Evolutionary conservation across 2,888 invertebrate genomes (phyloP).

Genomic region (Barypeithes pellucidus): DNA sequence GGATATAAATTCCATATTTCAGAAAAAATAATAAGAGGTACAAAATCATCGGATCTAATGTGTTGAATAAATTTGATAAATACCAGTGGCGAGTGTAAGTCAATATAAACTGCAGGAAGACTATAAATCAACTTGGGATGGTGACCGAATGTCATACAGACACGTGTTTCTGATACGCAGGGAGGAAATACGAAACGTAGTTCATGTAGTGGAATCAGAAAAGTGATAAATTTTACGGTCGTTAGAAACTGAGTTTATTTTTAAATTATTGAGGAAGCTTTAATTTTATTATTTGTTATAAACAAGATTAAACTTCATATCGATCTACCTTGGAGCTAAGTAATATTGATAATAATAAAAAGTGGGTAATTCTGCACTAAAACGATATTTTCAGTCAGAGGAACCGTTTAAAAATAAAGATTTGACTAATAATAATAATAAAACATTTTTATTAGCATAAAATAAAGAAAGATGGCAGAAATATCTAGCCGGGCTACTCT

Average conservation of each 20-base stretch:
- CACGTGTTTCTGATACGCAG: conserved; percentile 31
- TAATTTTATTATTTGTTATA: no score
- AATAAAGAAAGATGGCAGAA: no score
- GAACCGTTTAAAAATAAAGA: no score
- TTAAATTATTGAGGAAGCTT: background rate
- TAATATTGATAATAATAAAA: no score
- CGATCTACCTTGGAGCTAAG: no score
- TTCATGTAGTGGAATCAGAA: conserved; percentile 67
- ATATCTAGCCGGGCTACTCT: no score
- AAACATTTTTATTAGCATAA: no score
- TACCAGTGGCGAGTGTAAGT: conserved; percentile 30
- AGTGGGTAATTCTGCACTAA: no score
- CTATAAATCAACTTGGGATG: conserved; percentile 30
- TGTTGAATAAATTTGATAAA: conserved; percentile 35
- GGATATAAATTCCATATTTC: background rate
- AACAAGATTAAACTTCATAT: no score
- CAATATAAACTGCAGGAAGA: conserved; percentile 40
- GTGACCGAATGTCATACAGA: conserved; percentile 14
- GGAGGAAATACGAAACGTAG: conserved; percentile 53
- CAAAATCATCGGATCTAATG: conserved; percentile 11
- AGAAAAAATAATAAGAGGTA: conserved; percentile 18
- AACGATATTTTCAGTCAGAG: no score
- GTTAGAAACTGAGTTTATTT: background rate
- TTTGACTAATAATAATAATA: no score
- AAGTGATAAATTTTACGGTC: conserved; percentile 62